Conservation (phyloP, 2,113 vertebrate genomes). For the Brevimyrus niger region DNA sequence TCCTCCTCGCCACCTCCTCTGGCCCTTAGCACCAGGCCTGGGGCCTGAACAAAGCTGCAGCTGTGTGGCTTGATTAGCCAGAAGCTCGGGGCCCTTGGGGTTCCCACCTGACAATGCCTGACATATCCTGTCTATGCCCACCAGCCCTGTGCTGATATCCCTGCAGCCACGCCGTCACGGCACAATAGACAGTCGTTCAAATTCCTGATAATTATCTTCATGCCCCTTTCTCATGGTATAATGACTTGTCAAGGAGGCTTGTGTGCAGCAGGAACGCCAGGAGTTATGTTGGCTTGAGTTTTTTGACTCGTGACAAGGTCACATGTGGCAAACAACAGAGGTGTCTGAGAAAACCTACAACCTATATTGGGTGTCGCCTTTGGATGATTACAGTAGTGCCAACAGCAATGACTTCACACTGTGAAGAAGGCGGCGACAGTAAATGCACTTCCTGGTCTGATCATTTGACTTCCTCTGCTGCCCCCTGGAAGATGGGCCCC, state of each 20-base stretch:
- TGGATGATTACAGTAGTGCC: not conserved
- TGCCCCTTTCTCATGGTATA: not conserved
- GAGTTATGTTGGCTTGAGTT: not conserved
- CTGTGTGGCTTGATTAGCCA: not conserved
- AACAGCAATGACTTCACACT: not conserved
- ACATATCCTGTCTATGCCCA: not conserved
- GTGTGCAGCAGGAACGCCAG: not conserved
- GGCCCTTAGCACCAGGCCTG: not conserved
- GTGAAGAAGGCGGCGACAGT: not conserved
- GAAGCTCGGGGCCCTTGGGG: not conserved
- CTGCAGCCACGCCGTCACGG: not conserved
- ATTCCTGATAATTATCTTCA: not conserved
- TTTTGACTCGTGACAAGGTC: not conserved
- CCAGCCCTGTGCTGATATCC: not conserved
- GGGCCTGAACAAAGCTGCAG: not conserved
- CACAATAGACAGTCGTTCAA: not conserved
- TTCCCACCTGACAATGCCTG: not conserved
- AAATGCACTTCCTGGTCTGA: not conserved
- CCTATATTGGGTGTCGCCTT: not conserved
- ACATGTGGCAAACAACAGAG: not conserved
- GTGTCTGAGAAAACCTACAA: not conserved
- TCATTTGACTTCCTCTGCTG: not conserved
- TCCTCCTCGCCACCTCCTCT: not conserved
- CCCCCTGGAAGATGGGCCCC: not conserved
- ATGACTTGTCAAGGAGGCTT: not conserved